Base-by-base conservation (phyloP, 2,113 vertebrate genomes). In the Pterocles gutturalis region DNA sequence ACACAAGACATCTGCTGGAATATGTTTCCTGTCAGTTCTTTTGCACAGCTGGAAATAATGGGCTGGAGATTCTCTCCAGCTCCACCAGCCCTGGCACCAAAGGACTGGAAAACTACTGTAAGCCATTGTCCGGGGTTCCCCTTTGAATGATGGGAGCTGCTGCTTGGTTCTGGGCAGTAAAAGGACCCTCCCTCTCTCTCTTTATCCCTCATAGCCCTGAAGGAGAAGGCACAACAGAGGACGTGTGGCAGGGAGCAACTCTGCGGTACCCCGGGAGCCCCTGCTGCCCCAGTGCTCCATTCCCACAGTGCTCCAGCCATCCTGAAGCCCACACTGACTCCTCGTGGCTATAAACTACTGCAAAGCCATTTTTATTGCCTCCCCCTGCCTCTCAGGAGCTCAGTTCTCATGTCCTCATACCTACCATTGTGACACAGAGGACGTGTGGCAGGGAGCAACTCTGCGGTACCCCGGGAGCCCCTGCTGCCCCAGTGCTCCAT, bases 1-100 rank as follows among this genome's bases (percentile, higher is more conserved):
- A 89, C 62, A 57, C 28, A 83, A 76, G 77, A 75, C 95, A 96
- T 96, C 94, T 93, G 90, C 92, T 92, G 93, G 51, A 94, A 53
- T 93, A 53, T 24, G 77, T 95, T 94, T 87, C 45, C 92, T 95
- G 97, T 38, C 95, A 91, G 38, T 57, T 41, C 18, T 87, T 89
- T 66, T 41, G 26, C 65, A 36, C 1, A 13, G 29, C 29, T 94
- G 83, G 67, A 89, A 93, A 97, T 75, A 90, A 92, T 8, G 9
- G 67, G 24, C 33, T 60, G 49, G 69, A 43, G 33, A 66, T 48
- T 86, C 51, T 62, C 75, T 49, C 36, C 34, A 90, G 8, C 10
- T 84, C 29, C 49, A 54, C 16, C 67, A 92, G 34, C n/a, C n/a
- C 82, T 94, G 93, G 94, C 94, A 96, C 31, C 17, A 48, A 66